Percentiles rank a stretch among this genome's conserved stretches.
phyloP scores from a whole-genome alignment of 92 coral and sea anemone species.

The Epizoanthus illoricatus region DNA sequence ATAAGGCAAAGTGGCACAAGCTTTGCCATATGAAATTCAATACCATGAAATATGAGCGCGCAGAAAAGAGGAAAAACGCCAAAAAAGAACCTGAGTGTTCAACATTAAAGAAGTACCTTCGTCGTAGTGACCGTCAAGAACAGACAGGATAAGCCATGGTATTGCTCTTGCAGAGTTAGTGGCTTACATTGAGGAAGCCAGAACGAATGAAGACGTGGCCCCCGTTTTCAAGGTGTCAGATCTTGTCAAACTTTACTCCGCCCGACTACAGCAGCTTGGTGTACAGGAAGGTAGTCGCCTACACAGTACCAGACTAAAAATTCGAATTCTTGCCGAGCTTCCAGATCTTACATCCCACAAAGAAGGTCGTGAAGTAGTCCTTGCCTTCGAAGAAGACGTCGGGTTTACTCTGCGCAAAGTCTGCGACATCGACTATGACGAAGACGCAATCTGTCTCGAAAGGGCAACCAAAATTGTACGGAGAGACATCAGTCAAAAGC shows the following conservation, averaged over 20 bases:
- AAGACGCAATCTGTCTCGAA: slow-evolving; percentile 11
- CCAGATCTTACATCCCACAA: slow-evolving; percentile 37
- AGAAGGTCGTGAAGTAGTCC: slow-evolving; percentile 45
- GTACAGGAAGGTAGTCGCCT: slow-evolving; percentile 40
- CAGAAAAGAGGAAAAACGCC: not conserved
- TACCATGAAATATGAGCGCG: not conserved
- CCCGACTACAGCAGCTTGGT: slow-evolving; percentile 50
- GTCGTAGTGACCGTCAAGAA: not conserved
- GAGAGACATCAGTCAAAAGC: not conserved
- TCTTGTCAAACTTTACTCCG: slow-evolving; percentile 32
- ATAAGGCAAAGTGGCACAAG: slow-evolving; percentile 18
- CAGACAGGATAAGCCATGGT: not conserved
- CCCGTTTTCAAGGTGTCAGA: slow-evolving; percentile 41
- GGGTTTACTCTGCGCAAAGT: too few relatives aligned
- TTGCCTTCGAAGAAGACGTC: slow-evolving; percentile 24
- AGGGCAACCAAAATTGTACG: slow-evolving; percentile 21
- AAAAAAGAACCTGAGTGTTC: not conserved
- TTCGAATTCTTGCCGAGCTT: slow-evolving; percentile 23
- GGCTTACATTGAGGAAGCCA: slow-evolving; percentile 40
- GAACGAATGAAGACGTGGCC: not conserved
- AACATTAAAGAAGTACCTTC: not conserved
- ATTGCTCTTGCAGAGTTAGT: slow-evolving; percentile 34
- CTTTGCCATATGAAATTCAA: not conserved
- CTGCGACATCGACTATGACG: not conserved
- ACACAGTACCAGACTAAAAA: slow-evolving; percentile 46